Percentiles rank a stretch among this genome's conserved stretches.
Conservation (phyloP, 2,888 invertebrate species). For the Corbicula japonica region DNA sequence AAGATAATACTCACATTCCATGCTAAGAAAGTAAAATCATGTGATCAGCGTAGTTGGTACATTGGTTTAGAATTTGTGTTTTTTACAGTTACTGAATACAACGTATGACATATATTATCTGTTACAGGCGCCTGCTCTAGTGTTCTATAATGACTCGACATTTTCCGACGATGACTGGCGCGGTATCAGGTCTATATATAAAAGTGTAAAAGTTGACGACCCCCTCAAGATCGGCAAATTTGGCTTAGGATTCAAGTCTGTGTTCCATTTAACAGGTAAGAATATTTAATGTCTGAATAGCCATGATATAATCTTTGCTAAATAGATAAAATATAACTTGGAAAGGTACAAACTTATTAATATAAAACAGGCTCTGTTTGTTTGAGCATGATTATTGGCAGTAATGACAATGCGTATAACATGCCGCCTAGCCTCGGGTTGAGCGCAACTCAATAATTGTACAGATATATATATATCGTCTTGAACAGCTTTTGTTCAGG, state of each 20-base stretch:
- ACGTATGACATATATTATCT: too few relatives aligned
- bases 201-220: slow-evolving; percentile 79
- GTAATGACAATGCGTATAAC: neutral
- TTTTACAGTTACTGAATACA: too few relatives aligned
- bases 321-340: neutral
- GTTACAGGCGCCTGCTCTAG: slow-evolving; percentile 77
- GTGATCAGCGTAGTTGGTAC: too few relatives aligned
- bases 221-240: slow-evolving; percentile 82
- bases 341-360: neutral
- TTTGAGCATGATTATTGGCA: neutral
- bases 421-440: neutral
- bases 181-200: slow-evolving; percentile 82
- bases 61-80: too few relatives aligned
- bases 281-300: neutral
- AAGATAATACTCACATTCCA: too few relatives aligned
- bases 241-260: slow-evolving; percentile 84
- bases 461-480: too few relatives aligned
- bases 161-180: slow-evolving; percentile 82
- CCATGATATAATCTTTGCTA: neutral
- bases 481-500: too few relatives aligned
- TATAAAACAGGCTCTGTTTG: neutral
- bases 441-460: too few relatives aligned
- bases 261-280: slow-evolving; percentile 83
- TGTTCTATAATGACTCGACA: slow-evolving; percentile 82
- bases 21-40: too few relatives aligned